Conservation (phyloP, 2,888 invertebrate species). For the Stegophylla sp. region DNA sequence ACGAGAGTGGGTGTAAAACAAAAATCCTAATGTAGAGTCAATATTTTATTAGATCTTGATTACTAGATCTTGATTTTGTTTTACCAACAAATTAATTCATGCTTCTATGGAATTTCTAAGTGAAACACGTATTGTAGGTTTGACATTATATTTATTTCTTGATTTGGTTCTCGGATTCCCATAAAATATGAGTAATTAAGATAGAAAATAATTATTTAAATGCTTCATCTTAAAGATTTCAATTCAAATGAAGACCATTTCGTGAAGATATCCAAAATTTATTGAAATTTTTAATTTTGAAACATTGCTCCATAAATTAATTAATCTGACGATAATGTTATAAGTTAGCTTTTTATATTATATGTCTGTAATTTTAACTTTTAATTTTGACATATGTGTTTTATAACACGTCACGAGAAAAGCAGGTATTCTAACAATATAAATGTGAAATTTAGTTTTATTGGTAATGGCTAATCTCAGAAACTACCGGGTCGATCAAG, state of each 20-base stretch:
- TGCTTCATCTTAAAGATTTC: slow-evolving; percentile 2
- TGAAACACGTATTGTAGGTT: background rate
- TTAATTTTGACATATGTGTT: slow-evolving; percentile 12
- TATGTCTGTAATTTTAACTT: slow-evolving; percentile 21
- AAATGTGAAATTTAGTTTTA: too few species aligned
- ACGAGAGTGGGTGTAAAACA: too few species aligned
- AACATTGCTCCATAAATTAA: slow-evolving; percentile 20
- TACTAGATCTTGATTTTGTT: background rate
- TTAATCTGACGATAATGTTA: slow-evolving; percentile 3
- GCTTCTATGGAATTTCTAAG: background rate
- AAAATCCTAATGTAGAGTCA: too few species aligned
- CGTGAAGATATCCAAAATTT: slow-evolving; percentile 16
- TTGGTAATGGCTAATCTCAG: too few species aligned
- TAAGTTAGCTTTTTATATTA: slow-evolving; percentile 12
- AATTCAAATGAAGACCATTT: slow-evolving; percentile 3
- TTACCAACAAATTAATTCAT: background rate
- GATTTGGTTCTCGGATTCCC: slow-evolving; percentile 23
- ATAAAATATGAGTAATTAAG: background rate
- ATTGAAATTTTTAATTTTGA: slow-evolving; percentile 3
- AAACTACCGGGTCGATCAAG: too few species aligned
- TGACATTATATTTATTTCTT: slow-evolving; percentile 9
- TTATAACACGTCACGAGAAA: too few species aligned
- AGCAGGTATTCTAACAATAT: too few species aligned
- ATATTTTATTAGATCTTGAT: too few species aligned
- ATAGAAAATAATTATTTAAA: slow-evolving; percentile 14